A percentile compares a stretch with the other conserved stretches of the same genome.
Evolutionary conservation across 92 coral and sea anemone species (phyloP).

Genomic region (Actinostola sp.): DNA sequence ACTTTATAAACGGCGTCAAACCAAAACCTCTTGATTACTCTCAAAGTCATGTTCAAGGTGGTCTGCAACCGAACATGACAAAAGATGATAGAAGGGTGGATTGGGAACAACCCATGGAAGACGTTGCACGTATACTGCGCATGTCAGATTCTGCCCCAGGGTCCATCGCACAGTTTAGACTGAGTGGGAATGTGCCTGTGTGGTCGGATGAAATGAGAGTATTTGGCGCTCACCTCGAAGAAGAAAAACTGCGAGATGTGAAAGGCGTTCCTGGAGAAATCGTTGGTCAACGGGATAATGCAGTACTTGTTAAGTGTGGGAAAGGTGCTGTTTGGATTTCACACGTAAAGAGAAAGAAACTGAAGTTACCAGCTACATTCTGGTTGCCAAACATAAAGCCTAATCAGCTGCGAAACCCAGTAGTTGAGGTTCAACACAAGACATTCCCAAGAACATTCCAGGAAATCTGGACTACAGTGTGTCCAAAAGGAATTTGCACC

Average conservation of each 20-base stretch:
- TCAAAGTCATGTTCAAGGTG: slow-evolving; percentile 55
- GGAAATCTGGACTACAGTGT: slow-evolving; percentile 73
- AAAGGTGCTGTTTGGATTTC: slow-evolving; percentile 74
- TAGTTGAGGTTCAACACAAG: slow-evolving; percentile 28
- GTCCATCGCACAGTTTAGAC: slow-evolving; percentile 41
- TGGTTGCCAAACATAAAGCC: slow-evolving; percentile 47
- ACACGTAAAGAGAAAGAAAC: slow-evolving; percentile 68
- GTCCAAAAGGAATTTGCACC: slow-evolving; percentile 71
- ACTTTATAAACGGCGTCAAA: slow-evolving; percentile 26
- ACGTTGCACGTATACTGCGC: slow-evolving; percentile 72
- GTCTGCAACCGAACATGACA: slow-evolving; percentile 51
- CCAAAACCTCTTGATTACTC: slow-evolving; percentile 65
- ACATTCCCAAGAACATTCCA: slow-evolving; percentile 51
- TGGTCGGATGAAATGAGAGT: slow-evolving; percentile 63
- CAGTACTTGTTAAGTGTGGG: slow-evolving; percentile 71
- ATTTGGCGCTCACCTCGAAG: slow-evolving; percentile 80
- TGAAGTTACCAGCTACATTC: slow-evolving; percentile 75
- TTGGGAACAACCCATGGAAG: slow-evolving; percentile 75
- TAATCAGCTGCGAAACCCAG: slow-evolving; percentile 16
- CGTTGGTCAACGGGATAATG: slow-evolving; percentile 66
- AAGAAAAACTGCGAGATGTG: slow-evolving; percentile 26
- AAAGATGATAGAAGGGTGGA: slow-evolving; percentile 65
- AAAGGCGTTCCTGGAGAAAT: slow-evolving; percentile 69
- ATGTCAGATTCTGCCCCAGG: slow-evolving; percentile 88
- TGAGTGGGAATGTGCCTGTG: slow-evolving; percentile 9